Percentiles rank a stretch among this genome's conserved stretches.
Conservation (phyloP, 2,888 invertebrate genomes). For the Nysson spinosus region DNA sequence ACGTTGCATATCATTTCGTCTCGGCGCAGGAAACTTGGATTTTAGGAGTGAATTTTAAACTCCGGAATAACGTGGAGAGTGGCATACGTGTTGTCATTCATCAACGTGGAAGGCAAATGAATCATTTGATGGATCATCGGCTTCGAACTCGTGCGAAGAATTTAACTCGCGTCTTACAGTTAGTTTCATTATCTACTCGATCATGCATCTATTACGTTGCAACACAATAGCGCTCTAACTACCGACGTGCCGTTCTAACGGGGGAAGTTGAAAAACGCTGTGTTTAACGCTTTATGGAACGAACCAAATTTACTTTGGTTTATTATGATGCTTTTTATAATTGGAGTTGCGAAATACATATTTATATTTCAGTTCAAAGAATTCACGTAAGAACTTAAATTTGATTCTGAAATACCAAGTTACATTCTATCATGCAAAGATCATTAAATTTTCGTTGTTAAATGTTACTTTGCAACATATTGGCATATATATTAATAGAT, state of each 20-base stretch:
- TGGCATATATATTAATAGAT: too few species aligned
- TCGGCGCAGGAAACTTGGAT: not conserved
- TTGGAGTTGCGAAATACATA: too few species aligned
- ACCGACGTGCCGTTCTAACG: conserved; percentile 39
- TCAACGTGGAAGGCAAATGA: conserved; percentile 41
- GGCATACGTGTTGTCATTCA: conserved; percentile 29
- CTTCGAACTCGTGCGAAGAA: conserved; percentile 39
- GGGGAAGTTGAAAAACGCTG: conserved; percentile 26
- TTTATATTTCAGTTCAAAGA: too few species aligned
- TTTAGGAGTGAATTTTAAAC: too few species aligned
- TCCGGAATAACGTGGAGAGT: conserved; percentile 6
- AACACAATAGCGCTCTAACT: conserved; percentile 34
- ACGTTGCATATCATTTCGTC: too few species aligned
- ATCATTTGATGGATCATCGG: conserved; percentile 31
- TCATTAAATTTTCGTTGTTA: too few species aligned
- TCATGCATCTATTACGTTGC: conserved; percentile 38
- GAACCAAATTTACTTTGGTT: too few species aligned
- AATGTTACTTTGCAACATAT: too few species aligned
- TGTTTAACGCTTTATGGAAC: conserved; percentile 28
- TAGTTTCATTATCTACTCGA: conserved; percentile 44
- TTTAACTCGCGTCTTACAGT: conserved; percentile 35
- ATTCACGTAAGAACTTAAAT: too few species aligned
- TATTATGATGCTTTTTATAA: too few species aligned
- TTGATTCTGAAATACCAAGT: too few species aligned
- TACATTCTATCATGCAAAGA: too few species aligned